Evolutionary conservation across 2,113 vertebrate genomes (phyloP).

Genomic region (Callithrix jacchus): DNA sequence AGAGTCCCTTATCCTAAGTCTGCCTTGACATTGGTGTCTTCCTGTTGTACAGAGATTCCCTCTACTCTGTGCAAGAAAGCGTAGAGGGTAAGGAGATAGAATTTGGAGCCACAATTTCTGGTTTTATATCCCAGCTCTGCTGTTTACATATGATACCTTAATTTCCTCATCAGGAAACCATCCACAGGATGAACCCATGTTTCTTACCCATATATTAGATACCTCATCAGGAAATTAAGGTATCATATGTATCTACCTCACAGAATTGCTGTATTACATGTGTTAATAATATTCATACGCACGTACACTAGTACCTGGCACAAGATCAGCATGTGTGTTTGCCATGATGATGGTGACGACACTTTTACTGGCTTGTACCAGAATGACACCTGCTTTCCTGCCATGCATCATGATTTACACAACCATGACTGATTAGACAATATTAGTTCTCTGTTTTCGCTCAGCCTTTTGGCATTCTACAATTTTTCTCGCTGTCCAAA

Average conservation of each 20-base stretch:
- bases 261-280: accelerated
- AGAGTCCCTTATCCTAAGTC: background rate
- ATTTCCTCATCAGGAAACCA: background rate
- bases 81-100: accelerated
- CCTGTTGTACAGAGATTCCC: background rate
- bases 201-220: no score
- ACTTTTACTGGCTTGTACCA: background rate
- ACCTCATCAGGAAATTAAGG: no score
- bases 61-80: background rate
- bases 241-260: background rate
- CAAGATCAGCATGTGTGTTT: accelerated
- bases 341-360: accelerated
- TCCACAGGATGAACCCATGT: no score
- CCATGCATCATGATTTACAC: background rate
- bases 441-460: background rate
- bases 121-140: background rate
- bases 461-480: background rate
- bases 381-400: background rate
- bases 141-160: accelerated
- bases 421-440: accelerated
- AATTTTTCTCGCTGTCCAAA: background rate
- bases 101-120: background rate
- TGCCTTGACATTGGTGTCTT: background rate
- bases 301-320: background rate
- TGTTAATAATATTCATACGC: background rate